phyloP scores from a whole-genome alignment of 2,797 vertebrate genomes.

The Anguilla anguilla region DNA sequence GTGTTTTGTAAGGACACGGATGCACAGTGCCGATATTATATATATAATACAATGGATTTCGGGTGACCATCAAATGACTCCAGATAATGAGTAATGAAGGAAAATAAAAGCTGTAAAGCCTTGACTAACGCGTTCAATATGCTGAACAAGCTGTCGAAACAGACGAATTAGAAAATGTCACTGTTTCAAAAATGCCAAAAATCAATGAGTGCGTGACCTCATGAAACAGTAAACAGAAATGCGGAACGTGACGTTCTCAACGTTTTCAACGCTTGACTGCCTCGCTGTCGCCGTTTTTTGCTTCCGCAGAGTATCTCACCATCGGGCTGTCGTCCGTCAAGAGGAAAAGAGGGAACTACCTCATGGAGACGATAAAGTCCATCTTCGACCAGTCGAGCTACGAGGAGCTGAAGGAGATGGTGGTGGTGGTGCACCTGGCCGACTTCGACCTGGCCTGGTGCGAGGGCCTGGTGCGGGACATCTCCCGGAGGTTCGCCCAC shows the following conservation, averaged over 20 bases:
- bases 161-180: background rate
- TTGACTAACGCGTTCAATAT: background rate
- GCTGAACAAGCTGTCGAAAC: background rate
- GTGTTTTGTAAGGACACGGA: background rate
- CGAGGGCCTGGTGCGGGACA: conserved; percentile 88
- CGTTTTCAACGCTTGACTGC: background rate
- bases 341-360: conserved; percentile 92
- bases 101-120: background rate
- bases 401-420: conserved; percentile 94
- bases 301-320: conserved; percentile 84
- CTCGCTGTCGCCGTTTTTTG: background rate
- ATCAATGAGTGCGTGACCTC: background rate
- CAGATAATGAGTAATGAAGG: background rate
- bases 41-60: background rate
- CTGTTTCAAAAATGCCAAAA: background rate
- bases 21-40: background rate
- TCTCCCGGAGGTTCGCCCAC: conserved; percentile 93
- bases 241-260: background rate
- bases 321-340: conserved; percentile 95
- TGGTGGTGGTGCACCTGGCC: conserved; percentile 93
- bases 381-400: conserved; percentile 99
- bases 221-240: background rate
- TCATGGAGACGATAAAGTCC: conserved; percentile 97
- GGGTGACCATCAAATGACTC: background rate
- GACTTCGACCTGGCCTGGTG: conserved; percentile 93